Percentiles rank a stretch among this genome's conserved stretches.
phyloP scores from a whole-genome alignment of 2,113 vertebrate species.

The Okapia johnstoni region DNA sequence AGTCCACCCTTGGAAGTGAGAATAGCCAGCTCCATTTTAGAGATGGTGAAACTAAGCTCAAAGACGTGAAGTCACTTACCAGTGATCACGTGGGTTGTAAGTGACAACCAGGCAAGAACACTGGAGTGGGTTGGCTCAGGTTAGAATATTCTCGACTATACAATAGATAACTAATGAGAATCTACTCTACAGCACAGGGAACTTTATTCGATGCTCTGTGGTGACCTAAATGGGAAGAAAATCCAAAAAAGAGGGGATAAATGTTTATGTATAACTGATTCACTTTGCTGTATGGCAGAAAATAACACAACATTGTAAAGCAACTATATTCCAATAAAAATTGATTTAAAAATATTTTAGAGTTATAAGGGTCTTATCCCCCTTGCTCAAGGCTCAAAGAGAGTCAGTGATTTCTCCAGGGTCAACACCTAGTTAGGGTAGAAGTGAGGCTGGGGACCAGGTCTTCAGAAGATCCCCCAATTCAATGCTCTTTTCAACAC shows the following conservation, averaged over 20 bases:
- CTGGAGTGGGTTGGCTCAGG: background rate
- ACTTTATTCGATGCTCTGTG: background rate
- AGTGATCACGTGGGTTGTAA: background rate
- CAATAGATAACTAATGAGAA: background rate
- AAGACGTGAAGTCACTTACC: background rate
- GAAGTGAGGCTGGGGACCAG: too few relatives aligned
- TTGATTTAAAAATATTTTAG: background rate
- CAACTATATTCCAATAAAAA: background rate
- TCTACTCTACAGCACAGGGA: background rate
- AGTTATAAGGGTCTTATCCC: background rate
- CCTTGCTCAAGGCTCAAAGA: background rate
- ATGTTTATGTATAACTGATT: background rate
- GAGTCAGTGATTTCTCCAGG: background rate
- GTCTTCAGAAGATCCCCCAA: background rate
- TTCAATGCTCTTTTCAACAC: background rate
- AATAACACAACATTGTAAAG: background rate
- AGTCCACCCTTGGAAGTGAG: background rate
- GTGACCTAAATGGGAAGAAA: background rate
- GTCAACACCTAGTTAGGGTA: background rate
- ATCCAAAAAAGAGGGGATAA: background rate
- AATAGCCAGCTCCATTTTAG: background rate
- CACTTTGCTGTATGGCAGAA: background rate
- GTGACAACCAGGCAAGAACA: background rate
- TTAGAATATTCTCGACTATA: background rate
- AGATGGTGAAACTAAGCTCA: background rate